Evolutionary conservation across 2,797 vertebrate genomes (phyloP).

Genomic region (Catharus ustulatus): DNA sequence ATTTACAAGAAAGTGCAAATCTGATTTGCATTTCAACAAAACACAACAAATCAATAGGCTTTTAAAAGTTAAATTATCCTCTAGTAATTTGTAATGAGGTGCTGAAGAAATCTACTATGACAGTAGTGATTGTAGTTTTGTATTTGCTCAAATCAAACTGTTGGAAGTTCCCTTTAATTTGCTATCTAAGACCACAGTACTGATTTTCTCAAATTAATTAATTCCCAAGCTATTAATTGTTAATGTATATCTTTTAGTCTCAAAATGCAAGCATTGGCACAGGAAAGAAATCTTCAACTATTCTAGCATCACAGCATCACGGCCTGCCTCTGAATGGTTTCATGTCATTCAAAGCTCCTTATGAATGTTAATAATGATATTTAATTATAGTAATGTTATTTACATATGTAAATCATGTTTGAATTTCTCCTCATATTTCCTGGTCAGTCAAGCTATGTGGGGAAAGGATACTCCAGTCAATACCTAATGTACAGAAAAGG

Average conservation of each 20-base stretch:
- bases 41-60: not conserved
- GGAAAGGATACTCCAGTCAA: not conserved
- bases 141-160: not conserved
- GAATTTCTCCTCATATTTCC: not conserved
- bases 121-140: not conserved
- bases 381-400: not conserved
- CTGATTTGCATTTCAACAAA: conserved; percentile 29
- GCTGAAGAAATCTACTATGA: not conserved
- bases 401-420: not conserved
- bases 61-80: conserved; percentile 17
- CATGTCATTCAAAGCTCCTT: not conserved
- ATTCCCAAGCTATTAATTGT: not conserved
- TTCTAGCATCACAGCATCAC: not conserved
- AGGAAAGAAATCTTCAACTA: not conserved
- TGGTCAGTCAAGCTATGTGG: not conserved
- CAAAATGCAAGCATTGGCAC: not conserved
- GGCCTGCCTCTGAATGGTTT: not conserved
- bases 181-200: not conserved
- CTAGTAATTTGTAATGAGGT: not conserved
- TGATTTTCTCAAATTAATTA: conserved; percentile 10
- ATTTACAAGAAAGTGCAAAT: not conserved
- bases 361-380: not conserved
- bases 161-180: not conserved
- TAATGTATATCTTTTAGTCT: not conserved
- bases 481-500: not conserved